Percentiles rank a stretch among this genome's conserved stretches.
phyloP scores from a whole-genome alignment of 23 tunicate genomes.

The Styela plicata region DNA sequence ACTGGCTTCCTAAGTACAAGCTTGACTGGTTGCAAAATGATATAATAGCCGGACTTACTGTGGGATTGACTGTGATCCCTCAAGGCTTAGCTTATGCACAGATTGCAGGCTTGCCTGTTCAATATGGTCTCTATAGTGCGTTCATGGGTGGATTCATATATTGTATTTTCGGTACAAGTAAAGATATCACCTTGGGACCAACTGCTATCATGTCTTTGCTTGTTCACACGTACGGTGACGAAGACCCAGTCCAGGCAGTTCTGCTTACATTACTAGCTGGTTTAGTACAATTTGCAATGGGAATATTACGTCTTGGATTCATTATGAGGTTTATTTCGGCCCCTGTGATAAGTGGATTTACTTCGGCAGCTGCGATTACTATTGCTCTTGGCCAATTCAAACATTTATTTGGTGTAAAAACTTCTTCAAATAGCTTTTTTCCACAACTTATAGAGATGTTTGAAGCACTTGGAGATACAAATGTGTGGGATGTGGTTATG shows the following conservation, averaged over 20 bases:
- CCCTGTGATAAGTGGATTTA: slow-evolving; percentile 96
- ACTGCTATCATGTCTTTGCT: slow-evolving; percentile 96
- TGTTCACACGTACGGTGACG: slow-evolving; percentile 65
- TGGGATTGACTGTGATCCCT: too few relatives aligned
- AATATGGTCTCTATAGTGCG: slow-evolving; percentile 92
- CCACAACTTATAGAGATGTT: slow-evolving; percentile 77
- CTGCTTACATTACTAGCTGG: slow-evolving; percentile 83
- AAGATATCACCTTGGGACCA: slow-evolving; percentile 95
- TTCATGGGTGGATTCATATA: slow-evolving; percentile 96
- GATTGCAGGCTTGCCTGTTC: slow-evolving; percentile 86
- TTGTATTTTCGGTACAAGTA: slow-evolving; percentile 86
- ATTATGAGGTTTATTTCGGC: slow-evolving; percentile 79
- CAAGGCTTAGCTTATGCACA: slow-evolving; percentile 92
- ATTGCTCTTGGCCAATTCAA: slow-evolving; percentile 88
- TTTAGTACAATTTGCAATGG: slow-evolving; percentile 77
- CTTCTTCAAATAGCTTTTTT: slow-evolving; percentile 55
- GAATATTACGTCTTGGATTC: slow-evolving; percentile 76
- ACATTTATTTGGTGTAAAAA: slow-evolving; percentile 86
- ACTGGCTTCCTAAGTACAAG: slow-evolving; percentile 89
- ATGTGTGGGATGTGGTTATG: slow-evolving; percentile 76
- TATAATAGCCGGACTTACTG: too few relatives aligned
- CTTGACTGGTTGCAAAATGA: slow-evolving; percentile 76
- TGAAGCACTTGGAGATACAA: slow-evolving; percentile 41
- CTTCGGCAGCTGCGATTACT: slow-evolving; percentile 96
- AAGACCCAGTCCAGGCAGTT: slow-evolving; percentile 87